These are phyloP conservation scores for Stichodactyla helianthus DNA, from an alignment of 64 coral and sea anemone genomes.

Conservation along the genomic window DNA sequence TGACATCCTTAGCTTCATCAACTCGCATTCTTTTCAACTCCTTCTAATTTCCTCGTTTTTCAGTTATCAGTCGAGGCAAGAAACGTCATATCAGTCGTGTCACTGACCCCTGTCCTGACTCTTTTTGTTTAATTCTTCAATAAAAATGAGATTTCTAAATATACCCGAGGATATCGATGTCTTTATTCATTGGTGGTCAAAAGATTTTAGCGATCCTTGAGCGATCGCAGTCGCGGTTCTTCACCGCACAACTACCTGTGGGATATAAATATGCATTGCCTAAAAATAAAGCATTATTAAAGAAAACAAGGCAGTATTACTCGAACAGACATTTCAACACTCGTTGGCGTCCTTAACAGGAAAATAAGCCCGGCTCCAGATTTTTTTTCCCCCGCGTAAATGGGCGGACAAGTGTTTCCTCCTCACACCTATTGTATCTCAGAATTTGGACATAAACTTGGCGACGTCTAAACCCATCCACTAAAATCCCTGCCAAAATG, in stretches of 20 bases:
- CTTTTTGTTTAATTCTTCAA: background rate
- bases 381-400: background rate
- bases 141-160: background rate
- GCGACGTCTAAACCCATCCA: background rate
- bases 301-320: background rate
- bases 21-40: background rate
- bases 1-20: background rate
- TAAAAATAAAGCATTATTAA: background rate
- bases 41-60: constrained; percentile 1
- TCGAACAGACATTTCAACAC: constrained; percentile 8
- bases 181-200: background rate
- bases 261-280: background rate
- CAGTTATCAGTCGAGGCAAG: background rate
- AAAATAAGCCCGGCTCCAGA: background rate
- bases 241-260: background rate
- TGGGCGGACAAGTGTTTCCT: constrained; percentile 6
- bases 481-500: background rate
- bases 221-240: background rate
- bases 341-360: constrained; percentile 6
- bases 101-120: background rate
- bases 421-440: background rate
- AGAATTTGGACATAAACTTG: background rate
- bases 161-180: background rate
- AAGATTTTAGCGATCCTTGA: background rate
- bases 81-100: background rate